Evolutionary conservation across 2,113 vertebrate species (phyloP), one percentile per base, ranked within the genome.

Genomic region (Cricetomys ansorgei): DNA sequence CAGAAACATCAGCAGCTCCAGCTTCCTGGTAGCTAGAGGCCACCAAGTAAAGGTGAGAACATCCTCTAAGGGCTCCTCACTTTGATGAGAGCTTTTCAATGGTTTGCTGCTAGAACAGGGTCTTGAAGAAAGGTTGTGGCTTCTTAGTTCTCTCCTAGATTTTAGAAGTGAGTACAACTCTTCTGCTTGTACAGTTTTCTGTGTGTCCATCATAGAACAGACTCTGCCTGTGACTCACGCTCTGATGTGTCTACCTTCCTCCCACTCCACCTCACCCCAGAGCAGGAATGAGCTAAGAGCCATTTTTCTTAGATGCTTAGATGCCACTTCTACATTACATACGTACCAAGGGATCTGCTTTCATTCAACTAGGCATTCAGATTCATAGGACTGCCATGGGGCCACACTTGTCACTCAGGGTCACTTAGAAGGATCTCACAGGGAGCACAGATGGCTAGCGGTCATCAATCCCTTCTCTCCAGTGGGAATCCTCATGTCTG

Each of bases 11-110:
- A 99, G 95, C 97, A 99, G 99, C 84, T 96, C 59, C 92, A 99
- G 98, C 97, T 99, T 99, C 97, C 98, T 99, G 34, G 99, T 99
- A 79, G 98, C 98, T 0, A 97, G 98, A 55, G 99, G 98, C 95
- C 99, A 99, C 97, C 98, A 96, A 53, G 98, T 99, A 37, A 99
- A 99, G 99, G 99, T 99, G 97, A 97, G 97, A 0, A 2, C 2
- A 34, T 69, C 59, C 55, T 86, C 37, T 45, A 0, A 23, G 57
- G 29, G 31, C 77, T 21, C 62, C 50, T 65, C 57, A 81, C n/a
- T 19, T 70, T 1, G 6, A 45, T 79, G 73, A 4, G 10, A 21
- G 15, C 50, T 40, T 2, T 45, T 23, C 72, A 43, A 83, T 50
- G 48, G 6, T 50, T 65, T 69, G 43, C 40, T 55, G 62, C 34